Conservation (phyloP, 2,113 vertebrate species). For the Engystomops pustulosus region DNA sequence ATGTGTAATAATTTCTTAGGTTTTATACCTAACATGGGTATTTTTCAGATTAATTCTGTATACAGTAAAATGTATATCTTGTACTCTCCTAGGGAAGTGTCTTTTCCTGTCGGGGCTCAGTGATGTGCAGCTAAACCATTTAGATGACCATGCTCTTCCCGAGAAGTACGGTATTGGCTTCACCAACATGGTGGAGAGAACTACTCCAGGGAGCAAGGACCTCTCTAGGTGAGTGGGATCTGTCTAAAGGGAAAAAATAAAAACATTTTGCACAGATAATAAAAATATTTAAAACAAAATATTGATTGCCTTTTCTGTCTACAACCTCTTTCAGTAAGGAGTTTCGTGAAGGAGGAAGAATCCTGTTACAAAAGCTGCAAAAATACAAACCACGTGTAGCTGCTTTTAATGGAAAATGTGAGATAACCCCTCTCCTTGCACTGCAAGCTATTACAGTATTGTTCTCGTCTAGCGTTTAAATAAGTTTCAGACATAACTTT, state of each 20-base stretch:
- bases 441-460: constrained; percentile 19
- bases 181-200: constrained; percentile 97
- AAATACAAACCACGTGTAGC: constrained; percentile 95
- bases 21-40: too few species aligned
- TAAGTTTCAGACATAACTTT: constrained; percentile 39
- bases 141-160: constrained; percentile 87
- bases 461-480: background rate
- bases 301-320: constrained; percentile 6
- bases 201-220: constrained; percentile 97
- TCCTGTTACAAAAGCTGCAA: constrained; percentile 93
- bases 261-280: background rate
- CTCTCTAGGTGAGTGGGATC: constrained; percentile 81
- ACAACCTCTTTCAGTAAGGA: constrained; percentile 84
- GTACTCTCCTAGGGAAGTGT: constrained; percentile 87
- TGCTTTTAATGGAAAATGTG: constrained; percentile 99
- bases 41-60: background rate
- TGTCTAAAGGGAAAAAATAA: background rate
- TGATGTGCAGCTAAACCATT: constrained; percentile 89
- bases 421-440: constrained; percentile 63
- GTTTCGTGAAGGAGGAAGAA: constrained; percentile 94
- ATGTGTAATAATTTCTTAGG: too few species aligned
- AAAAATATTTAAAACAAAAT: background rate
- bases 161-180: constrained; percentile 96
- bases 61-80: background rate
- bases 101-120: constrained; percentile 96